Base-by-base conservation (phyloP, 2,888 invertebrate genomes). In the Euclidia mi region DNA sequence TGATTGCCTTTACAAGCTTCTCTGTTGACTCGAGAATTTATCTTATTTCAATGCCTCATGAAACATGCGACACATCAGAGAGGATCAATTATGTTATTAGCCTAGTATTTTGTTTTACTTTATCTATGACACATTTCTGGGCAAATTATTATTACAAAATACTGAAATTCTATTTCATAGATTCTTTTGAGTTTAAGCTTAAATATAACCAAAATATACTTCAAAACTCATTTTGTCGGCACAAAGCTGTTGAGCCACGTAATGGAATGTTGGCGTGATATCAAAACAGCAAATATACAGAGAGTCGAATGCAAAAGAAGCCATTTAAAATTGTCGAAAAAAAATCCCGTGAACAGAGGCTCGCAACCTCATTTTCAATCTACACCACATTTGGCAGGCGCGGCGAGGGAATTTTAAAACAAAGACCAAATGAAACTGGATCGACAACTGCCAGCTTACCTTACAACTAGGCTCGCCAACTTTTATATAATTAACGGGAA, bases 331-430 rank as follows among this genome's bases (percentile, higher is more conserved):
- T 47, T 59, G 60, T 40, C 61, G 47, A 69, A 73, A 75, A 61
- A 71, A 62, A 65, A 34, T 14, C 9, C 12, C 56, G 46, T 51
- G 57, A 71, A 72, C 73, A 71, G 65, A 45, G 65, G 69, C 66
- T 75, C 79, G 76, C 80, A 83, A 83, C 86, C 87, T 67, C 75
- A 65, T 71, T 74, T 71, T 66, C 68, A 64, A 78, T 79, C 76
- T 74, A 70, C 76, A 73, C 76, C 77, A 82, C 82, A 84, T 88
- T 89, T 88, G 89, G 88, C 88, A 86, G 62, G 73, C 81, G 78
- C 80, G 76, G 56, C 71, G 71, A 76, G 72, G 76, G 73, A 82
- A 81, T 84, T 85, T 88, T 86, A 83, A 87, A 88, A 89, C 88
- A 88, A 87, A 81, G 84, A 70, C 50, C 43, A 40, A 68, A 71